Conservation (phyloP, 2,113 vertebrate species). For the Sinosuthora webbiana region DNA sequence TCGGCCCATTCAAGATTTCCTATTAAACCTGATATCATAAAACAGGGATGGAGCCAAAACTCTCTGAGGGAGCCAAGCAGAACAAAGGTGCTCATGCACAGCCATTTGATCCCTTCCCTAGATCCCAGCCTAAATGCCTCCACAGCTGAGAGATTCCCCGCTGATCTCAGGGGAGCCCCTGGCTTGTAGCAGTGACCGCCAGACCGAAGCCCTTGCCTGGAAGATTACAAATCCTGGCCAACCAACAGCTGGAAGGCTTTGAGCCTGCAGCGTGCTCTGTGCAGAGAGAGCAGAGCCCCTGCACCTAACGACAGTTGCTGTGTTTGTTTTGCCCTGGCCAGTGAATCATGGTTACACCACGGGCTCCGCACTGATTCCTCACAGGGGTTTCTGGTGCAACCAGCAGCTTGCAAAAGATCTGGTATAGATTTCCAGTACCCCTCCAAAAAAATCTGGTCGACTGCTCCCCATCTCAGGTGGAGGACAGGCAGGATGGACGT, state of each 20-base stretch:
- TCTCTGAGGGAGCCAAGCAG: background rate
- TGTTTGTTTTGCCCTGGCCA: constrained; percentile 57
- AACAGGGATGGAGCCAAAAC: background rate
- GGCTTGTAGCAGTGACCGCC: constrained; percentile 19
- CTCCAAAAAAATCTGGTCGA: background rate
- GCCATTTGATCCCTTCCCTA: background rate
- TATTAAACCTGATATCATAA: constrained; percentile 11
- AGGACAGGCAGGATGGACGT: background rate
- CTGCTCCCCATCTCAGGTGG: background rate
- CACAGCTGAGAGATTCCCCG: background rate
- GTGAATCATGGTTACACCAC: background rate
- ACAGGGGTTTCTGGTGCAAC: constrained; percentile 14
- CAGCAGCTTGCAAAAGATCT: background rate
- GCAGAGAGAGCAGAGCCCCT: constrained; percentile 5
- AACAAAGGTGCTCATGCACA: background rate
- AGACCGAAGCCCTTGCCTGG: constrained; percentile 1
- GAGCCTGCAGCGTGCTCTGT: background rate
- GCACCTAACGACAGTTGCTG: constrained; percentile 52
- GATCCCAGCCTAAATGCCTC: background rate
- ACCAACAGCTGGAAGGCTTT: constrained; percentile 54
- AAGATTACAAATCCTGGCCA: background rate
- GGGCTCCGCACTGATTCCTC: background rate
- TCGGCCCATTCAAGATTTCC: background rate
- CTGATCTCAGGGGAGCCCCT: constrained; percentile 2
- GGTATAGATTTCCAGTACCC: background rate